A percentile compares a stretch with the other conserved stretches of the same genome.
These are phyloP conservation scores for Fragum whitleyi DNA, from an alignment of 2,888 invertebrate species.

Conservation along the genomic window DNA sequence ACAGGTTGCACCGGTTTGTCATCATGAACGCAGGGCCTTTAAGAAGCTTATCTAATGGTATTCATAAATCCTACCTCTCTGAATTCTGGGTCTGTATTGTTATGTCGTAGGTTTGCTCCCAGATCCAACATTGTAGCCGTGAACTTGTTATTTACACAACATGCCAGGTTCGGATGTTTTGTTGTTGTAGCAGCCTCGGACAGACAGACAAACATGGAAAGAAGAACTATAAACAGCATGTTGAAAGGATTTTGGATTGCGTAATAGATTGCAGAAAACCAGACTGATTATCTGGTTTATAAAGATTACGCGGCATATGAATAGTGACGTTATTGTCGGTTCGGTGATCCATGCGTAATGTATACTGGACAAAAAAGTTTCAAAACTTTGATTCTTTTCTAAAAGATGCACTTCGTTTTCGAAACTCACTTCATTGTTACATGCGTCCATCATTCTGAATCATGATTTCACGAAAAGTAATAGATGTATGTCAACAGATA, in stretches of 20 bases:
- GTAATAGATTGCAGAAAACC: background rate
- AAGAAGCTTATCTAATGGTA: too few relatives aligned
- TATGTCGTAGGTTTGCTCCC: constrained; percentile 6
- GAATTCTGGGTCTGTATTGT: constrained; percentile 20
- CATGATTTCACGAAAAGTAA: too few relatives aligned
- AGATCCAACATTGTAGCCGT: constrained; percentile 8
- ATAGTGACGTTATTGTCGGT: too few relatives aligned
- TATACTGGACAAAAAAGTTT: too few relatives aligned
- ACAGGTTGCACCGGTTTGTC: too few relatives aligned
- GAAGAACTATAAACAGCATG: background rate
- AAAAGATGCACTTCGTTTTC: too few relatives aligned
- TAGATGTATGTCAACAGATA: too few relatives aligned
- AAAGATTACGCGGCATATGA: background rate
- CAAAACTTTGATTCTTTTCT: too few relatives aligned
- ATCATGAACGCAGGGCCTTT: too few relatives aligned
- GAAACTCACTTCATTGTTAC: too few relatives aligned
- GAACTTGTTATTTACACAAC: constrained; percentile 15
- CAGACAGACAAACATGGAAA: background rate
- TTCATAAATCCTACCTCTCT: constrained; percentile 1
- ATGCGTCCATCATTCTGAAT: too few relatives aligned
- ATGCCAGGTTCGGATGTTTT: background rate
- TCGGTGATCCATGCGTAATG: too few relatives aligned
- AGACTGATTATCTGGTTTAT: constrained; percentile 3
- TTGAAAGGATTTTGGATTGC: background rate
- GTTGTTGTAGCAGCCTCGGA: constrained; percentile 9